Evolutionary conservation across 2,797 vertebrate genomes (phyloP).

Genomic region (Etheostoma nigrum): DNA sequence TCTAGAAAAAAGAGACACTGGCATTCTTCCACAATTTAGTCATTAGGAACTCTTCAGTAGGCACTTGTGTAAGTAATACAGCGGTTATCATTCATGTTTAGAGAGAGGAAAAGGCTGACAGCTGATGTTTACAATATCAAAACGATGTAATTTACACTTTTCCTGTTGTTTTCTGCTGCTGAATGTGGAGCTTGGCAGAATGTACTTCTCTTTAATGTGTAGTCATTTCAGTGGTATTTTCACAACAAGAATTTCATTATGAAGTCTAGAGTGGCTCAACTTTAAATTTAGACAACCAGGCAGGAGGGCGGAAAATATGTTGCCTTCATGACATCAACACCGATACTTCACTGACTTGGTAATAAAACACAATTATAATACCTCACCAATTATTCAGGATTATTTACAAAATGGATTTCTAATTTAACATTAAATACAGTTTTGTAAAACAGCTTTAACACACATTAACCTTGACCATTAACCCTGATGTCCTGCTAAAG

Average conservation of each 20-base stretch:
- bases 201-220: neutral
- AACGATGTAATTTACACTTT: constrained; percentile 6
- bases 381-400: neutral
- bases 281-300: neutral
- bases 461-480: too few species aligned
- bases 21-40: constrained; percentile 3
- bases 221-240: neutral
- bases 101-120: neutral
- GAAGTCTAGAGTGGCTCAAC: neutral
- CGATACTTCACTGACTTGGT: neutral
- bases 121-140: constrained; percentile 11
- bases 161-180: neutral
- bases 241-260: neutral
- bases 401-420: too few species aligned
- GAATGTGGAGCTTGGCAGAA: neutral
- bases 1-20: neutral
- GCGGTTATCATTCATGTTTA: constrained; percentile 1
- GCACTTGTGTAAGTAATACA: neutral
- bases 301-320: too few species aligned
- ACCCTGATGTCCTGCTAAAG: too few species aligned
- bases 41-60: neutral
- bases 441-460: too few species aligned
- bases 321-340: neutral
- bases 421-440: too few species aligned
- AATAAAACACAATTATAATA: neutral